Percentiles rank a stretch among this genome's conserved stretches.
Conservation (phyloP, 1,140 invertebrate species). For the Pemphigus obesinymphae region DNA sequence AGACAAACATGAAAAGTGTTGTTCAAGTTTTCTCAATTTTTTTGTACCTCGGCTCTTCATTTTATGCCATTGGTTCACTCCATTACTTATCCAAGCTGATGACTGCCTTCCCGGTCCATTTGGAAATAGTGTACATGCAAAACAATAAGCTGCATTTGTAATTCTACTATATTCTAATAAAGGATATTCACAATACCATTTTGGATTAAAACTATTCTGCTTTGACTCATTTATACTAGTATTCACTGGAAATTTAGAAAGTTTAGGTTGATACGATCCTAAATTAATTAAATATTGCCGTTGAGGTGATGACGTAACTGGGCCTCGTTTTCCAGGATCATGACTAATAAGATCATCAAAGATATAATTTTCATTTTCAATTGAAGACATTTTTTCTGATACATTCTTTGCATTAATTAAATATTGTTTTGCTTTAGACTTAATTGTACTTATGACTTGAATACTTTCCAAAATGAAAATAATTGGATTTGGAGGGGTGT, state of each 20-base stretch:
- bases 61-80: constrained; percentile 7
- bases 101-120: not conserved
- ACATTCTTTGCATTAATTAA: not conserved
- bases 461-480: not conserved
- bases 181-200: not conserved
- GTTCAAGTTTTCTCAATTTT: constrained; percentile 5
- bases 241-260: not conserved
- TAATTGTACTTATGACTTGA: not conserved
- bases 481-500: not conserved
- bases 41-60: not conserved
- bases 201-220: not conserved
- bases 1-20: not conserved
- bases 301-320: not conserved
- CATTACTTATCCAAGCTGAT: not conserved
- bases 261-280: not conserved
- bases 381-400: not conserved
- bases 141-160: not conserved
- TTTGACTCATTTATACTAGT: not conserved
- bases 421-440: not conserved
- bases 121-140: constrained; percentile 1
- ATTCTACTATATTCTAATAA: constrained; percentile 21
- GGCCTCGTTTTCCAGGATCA: not conserved
- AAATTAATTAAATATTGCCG: not conserved
- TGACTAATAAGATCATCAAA: not conserved
- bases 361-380: not conserved